These are phyloP conservation scores for Trichopria drosophilae DNA, from an alignment of 2,888 invertebrate species.

Conservation along the genomic window DNA sequence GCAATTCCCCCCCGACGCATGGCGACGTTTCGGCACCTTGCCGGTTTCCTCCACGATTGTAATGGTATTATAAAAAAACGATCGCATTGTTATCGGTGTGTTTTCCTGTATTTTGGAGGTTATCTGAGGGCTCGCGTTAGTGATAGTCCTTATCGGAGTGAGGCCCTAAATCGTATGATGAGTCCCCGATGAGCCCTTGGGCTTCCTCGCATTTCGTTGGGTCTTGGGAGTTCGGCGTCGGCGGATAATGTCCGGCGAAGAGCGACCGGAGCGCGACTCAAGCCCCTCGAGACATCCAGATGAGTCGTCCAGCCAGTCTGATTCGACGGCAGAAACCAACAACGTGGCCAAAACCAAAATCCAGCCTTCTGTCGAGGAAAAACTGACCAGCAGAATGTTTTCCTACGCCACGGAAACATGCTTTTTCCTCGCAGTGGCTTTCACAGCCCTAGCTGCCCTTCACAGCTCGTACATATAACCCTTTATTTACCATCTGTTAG, in stretches of 20 bases:
- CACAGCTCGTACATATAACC: conserved; percentile 68
- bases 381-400: conserved; percentile 60
- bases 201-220: conserved; percentile 13
- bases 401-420: conserved; percentile 69
- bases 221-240: conserved; percentile 15
- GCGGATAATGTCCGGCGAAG: conserved; percentile 52
- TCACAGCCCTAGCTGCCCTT: conserved; percentile 72
- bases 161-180: too few species aligned
- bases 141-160: too few species aligned
- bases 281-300: conserved; percentile 42
- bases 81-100: too few species aligned
- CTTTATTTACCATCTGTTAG: conserved; percentile 5
- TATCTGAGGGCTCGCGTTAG: too few species aligned
- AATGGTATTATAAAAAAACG: too few species aligned
- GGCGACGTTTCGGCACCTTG: too few species aligned
- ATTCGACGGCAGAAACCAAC: conserved; percentile 43
- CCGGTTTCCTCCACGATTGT: too few species aligned
- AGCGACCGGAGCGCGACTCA: conserved; percentile 43
- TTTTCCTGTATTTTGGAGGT: too few species aligned
- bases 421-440: conserved; percentile 66
- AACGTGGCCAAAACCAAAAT: conserved; percentile 48
- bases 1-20: too few species aligned
- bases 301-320: conserved; percentile 39
- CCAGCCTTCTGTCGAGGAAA: conserved; percentile 42
- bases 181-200: too few species aligned